phyloP scores from a whole-genome alignment of 2,888 invertebrate species.

The Peribatodes rhomboidaria region DNA sequence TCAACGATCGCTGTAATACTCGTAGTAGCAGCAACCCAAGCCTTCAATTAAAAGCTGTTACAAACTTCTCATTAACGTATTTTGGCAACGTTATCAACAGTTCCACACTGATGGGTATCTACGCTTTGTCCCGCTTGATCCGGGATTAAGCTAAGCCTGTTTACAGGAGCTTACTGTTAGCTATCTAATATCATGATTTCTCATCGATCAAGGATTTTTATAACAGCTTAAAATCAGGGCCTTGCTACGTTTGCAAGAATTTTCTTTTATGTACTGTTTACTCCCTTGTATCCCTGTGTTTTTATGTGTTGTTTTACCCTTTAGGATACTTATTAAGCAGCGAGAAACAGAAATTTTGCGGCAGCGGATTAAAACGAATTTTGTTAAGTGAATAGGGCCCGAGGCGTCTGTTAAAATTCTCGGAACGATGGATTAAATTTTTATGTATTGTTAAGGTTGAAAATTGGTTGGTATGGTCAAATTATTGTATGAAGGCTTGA shows the following conservation, averaged over 20 bases:
- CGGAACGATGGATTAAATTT: too few species aligned
- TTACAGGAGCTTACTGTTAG: constrained; percentile 27
- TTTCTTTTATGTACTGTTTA: not conserved
- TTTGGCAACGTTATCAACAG: constrained; percentile 12
- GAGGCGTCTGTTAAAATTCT: too few species aligned
- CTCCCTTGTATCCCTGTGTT: too few species aligned
- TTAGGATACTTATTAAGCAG: not conserved
- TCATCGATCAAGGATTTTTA: constrained; percentile 11
- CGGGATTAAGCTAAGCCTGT: constrained; percentile 27
- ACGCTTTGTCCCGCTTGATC: constrained; percentile 7
- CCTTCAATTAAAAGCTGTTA: not conserved
- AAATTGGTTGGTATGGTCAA: too few species aligned
- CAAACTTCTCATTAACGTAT: constrained; percentile 2
- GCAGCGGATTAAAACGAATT: too few species aligned
- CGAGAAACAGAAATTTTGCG: too few species aligned
- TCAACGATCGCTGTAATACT: too few species aligned
- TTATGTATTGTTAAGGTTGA: too few species aligned
- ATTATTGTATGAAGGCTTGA: too few species aligned
- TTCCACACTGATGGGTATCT: constrained; percentile 10
- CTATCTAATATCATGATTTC: constrained; percentile 22
- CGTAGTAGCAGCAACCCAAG: not conserved
- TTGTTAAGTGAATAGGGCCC: too few species aligned
- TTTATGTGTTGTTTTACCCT: too few species aligned
- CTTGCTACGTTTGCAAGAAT: not conserved
- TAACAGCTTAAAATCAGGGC: constrained; percentile 4